Base-by-base conservation (phyloP, 2,797 vertebrate species). In the Cygnus olor region DNA sequence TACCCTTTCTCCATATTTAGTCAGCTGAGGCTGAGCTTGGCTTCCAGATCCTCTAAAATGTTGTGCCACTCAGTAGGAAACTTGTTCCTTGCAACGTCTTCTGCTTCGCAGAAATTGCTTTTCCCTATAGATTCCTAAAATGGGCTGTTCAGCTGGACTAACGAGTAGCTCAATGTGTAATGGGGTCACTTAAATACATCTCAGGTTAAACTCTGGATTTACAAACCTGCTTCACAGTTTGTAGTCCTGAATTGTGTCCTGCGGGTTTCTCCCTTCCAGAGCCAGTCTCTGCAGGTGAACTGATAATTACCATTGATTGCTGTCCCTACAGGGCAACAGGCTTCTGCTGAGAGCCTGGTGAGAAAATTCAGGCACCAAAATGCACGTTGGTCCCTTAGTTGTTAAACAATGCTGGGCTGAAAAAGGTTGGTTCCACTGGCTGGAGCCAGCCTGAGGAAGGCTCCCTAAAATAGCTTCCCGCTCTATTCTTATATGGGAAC, bases 1-100 rank as follows among this genome's bases (percentile, higher is more conserved):
- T 83, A 95, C 91, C 92, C 91, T 92, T 96, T 96, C 94, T 92
- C 92, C 93, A 90, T 94, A 95, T 90, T 94, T 95, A 93, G 94
- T 90, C 91, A 94, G 86, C 87, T 51, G 19, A 93, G 42, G 71
- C 85, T 92, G 79, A 95, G 82, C 73, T 88, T 74, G 80, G 83
- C 90, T 91, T 81, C 72, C 82, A 91, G 64, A 92, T 34, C 5
- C 68, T 85, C 56, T 3, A 21, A 94, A 93, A 86, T 6, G 10
- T 73, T 82, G 76, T 95, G 88, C 78, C 74, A 45, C 85, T 88
- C 78, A 27, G 69, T 6, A 15, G 65, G 45, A 87, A 76, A 72
- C 58, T 93, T 68, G 68, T 51, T 94, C n/a, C 78, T 87, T 87
- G 51, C 80, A 78, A 42, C 42, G 42, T 79, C 90, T 42, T 54